phyloP scores from a whole-genome alignment of 2,797 vertebrate genomes.

The Vireo griseus region DNA sequence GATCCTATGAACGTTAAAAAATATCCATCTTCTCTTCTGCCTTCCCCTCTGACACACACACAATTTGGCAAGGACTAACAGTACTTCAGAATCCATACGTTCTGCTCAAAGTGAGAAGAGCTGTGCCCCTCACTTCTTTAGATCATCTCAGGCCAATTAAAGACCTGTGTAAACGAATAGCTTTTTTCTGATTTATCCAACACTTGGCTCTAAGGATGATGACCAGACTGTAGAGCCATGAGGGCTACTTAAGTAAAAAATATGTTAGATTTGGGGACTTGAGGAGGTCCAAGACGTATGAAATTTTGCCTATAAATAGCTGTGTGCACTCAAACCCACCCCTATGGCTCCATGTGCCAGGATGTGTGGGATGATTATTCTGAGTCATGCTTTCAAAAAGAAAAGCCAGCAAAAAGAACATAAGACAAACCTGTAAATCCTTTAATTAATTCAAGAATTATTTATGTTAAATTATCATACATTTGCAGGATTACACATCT shows the following conservation, averaged over 20 bases:
- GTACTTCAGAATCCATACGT: slow-evolving; percentile 17
- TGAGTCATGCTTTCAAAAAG: slow-evolving; percentile 45
- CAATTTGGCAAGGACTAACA: slow-evolving; percentile 13
- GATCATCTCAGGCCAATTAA: slow-evolving; percentile 1
- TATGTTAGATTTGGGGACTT: neutral
- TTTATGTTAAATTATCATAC: slow-evolving; percentile 58
- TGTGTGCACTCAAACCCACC: neutral
- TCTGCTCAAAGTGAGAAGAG: slow-evolving; percentile 5
- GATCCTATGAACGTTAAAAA: slow-evolving; percentile 33
- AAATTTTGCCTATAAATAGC: slow-evolving; percentile 21
- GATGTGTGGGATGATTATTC: slow-evolving; percentile 23
- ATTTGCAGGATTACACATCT: slow-evolving; percentile 61
- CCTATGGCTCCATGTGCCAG: slow-evolving; percentile 22
- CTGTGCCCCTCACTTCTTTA: neutral
- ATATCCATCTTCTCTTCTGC: slow-evolving; percentile 6
- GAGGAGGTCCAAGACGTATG: neutral
- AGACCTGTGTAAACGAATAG: neutral
- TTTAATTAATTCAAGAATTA: slow-evolving; percentile 64
- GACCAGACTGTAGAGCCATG: neutral
- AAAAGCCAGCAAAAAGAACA: slow-evolving; percentile 53
- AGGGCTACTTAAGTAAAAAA: neutral
- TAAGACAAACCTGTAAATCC: slow-evolving; percentile 54
- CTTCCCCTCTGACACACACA: neutral
- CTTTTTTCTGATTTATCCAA: neutral
- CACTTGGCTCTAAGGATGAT: neutral